phyloP scores from a whole-genome alignment of 1,140 invertebrate species.

The Eurosta solidaginis region DNA sequence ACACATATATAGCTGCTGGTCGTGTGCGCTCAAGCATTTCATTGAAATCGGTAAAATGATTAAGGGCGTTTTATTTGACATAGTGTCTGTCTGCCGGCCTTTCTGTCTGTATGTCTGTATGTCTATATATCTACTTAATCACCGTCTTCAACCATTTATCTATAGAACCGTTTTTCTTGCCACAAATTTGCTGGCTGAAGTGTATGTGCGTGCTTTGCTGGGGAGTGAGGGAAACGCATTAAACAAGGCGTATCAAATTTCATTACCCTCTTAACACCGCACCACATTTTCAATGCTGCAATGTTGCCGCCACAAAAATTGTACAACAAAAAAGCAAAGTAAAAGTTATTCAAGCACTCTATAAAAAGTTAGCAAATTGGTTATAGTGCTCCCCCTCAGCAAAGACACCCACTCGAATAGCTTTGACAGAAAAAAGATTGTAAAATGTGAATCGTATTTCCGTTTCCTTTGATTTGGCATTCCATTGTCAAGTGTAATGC shows the following conservation, averaged over 20 bases:
- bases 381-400: neutral
- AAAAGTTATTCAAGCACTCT: neutral
- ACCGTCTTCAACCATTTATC: neutral
- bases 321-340: neutral
- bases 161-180: neutral
- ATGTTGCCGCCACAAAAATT: neutral
- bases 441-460: conserved; percentile 13
- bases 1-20: neutral
- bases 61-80: conserved; percentile 31
- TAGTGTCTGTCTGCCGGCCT: conserved; percentile 9
- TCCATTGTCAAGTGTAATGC: conserved; percentile 21
- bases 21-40: conserved; percentile 14
- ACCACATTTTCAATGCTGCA: neutral
- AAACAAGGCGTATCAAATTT: conserved; percentile 60
- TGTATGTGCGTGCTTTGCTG: neutral
- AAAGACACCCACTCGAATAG: neutral
- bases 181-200: neutral
- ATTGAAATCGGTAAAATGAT: conserved; percentile 24
- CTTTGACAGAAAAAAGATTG: neutral
- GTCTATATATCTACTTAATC: too few species aligned
- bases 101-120: too few species aligned
- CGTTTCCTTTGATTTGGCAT: neutral
- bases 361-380: neutral
- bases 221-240: conserved; percentile 47
- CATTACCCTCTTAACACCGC: conserved; percentile 42